phyloP scores from a whole-genome alignment of 2,113 vertebrate species.

The Guaruba guarouba region DNA sequence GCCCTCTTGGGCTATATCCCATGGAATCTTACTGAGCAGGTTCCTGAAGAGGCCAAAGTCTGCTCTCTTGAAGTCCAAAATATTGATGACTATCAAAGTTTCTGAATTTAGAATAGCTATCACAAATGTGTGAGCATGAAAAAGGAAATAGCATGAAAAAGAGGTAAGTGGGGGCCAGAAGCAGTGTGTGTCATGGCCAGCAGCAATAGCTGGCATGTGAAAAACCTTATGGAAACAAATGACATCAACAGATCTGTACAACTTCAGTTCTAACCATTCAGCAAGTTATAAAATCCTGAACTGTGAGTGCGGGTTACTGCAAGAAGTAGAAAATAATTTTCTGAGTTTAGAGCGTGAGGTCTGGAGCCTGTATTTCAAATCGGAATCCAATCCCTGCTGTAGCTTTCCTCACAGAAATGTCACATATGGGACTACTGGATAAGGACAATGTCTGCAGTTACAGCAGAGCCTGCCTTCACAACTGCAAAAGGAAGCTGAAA shows the following conservation, averaged over 20 bases:
- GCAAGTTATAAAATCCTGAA: background rate
- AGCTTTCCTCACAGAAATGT: background rate
- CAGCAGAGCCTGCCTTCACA: background rate
- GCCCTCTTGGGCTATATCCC: too few relatives aligned
- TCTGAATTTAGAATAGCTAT: background rate
- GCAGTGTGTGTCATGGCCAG: rapidly evolving
- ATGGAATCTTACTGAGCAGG: too few relatives aligned
- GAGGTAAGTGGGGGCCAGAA: background rate
- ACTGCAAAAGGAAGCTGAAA: background rate
- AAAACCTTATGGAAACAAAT: background rate
- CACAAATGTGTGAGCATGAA: background rate
- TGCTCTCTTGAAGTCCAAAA: too few relatives aligned
- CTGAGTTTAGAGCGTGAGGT: background rate
- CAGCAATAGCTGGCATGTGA: background rate
- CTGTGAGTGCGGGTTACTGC: background rate
- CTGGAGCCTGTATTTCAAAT: background rate
- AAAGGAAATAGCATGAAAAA: background rate
- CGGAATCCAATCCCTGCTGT: background rate
- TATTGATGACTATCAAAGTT: background rate
- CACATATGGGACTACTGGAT: background rate
- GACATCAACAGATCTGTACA: background rate
- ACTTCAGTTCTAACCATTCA: background rate
- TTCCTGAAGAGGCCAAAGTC: too few relatives aligned
- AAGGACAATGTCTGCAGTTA: background rate
- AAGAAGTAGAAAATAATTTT: background rate